Evolutionary conservation across 30 jellyfish, hydroid and myxozoan genomes (phyloP).

Genomic region (Sanderia malayensis): DNA sequence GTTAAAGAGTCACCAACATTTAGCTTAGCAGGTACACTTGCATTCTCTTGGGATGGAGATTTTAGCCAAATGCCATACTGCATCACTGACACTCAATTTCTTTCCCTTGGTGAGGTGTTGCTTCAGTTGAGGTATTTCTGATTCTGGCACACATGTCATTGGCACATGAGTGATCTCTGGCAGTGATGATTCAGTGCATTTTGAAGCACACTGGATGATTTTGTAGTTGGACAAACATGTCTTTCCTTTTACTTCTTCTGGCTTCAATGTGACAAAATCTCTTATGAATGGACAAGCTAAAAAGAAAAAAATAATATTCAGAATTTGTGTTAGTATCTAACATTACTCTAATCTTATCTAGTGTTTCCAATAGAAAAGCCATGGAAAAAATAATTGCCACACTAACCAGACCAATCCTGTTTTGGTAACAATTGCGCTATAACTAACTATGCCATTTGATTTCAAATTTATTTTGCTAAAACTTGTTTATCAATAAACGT

Average conservation of each 20-base stretch:
- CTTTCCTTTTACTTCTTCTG: slow-evolving; percentile 8
- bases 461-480: not conserved
- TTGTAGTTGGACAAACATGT: slow-evolving; percentile 40
- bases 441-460: not conserved
- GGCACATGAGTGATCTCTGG: slow-evolving; percentile 40
- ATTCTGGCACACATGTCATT: slow-evolving; percentile 50
- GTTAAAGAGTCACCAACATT: not conserved
- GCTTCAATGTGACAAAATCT: slow-evolving; percentile 1
- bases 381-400: no score
- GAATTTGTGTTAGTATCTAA: no score
- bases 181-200: slow-evolving; percentile 8
- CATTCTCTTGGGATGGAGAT: slow-evolving; percentile 49
- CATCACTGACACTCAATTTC: slow-evolving; percentile 17
- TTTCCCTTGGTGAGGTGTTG: slow-evolving; percentile 23
- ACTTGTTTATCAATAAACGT: not conserved
- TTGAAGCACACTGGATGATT: slow-evolving; percentile 23
- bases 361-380: no score
- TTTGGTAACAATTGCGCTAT: not conserved
- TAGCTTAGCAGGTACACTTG: slow-evolving; percentile 29
- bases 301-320: no score
- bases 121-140: slow-evolving; percentile 18
- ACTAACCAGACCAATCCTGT: not conserved
- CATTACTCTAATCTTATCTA: no score
- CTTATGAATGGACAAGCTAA: slow-evolving; percentile 51
- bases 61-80: slow-evolving; percentile 20